Percentiles rank a stretch among this genome's conserved stretches.
Evolutionary conservation across 2,797 vertebrate species (phyloP).

Genomic region (Molossus molossus): DNA sequence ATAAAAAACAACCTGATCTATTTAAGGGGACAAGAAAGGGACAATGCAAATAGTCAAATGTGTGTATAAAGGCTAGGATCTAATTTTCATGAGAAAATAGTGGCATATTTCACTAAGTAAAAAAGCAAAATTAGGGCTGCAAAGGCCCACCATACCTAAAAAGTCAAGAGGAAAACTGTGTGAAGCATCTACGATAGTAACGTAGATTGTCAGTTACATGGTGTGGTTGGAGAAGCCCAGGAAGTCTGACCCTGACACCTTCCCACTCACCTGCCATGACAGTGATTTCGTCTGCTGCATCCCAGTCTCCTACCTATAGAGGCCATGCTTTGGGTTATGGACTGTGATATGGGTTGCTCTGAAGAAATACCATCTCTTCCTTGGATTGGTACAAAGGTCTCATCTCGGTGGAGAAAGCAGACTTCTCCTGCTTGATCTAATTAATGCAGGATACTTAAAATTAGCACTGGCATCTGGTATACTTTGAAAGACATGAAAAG

Average conservation of each 20-base stretch:
- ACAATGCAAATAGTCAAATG: background rate
- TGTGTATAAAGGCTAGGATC: background rate
- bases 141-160: background rate
- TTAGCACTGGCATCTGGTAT: background rate
- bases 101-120: background rate
- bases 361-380: background rate
- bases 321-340: background rate
- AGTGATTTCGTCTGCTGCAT: background rate
- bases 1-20: background rate
- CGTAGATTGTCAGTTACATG: no score
- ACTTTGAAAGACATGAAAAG: conserved; percentile 34
- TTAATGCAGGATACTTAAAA: background rate
- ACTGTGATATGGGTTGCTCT: background rate
- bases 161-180: background rate
- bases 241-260: background rate
- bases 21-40: background rate
- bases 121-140: background rate
- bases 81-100: background rate
- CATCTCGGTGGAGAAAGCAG: background rate
- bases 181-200: background rate
- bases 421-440: background rate
- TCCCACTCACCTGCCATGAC: background rate
- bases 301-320: background rate
- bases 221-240: background rate
- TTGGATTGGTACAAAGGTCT: background rate